A percentile compares a stretch with the other conserved stretches of the same genome.
phyloP scores from a whole-genome alignment of 2,888 invertebrate species.

The Terebella lapidaria region DNA sequence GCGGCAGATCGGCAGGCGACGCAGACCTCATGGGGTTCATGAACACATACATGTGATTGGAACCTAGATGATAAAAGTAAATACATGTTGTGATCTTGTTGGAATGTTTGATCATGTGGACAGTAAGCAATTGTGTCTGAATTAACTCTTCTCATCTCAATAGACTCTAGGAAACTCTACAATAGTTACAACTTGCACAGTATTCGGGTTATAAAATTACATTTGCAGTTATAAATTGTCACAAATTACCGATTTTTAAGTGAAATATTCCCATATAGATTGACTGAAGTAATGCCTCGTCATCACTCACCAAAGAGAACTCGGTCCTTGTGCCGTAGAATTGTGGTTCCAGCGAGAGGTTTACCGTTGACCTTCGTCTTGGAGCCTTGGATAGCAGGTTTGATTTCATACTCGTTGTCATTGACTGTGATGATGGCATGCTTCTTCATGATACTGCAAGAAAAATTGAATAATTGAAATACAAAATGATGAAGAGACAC shows the following conservation, averaged over 20 bases:
- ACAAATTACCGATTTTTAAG: no score
- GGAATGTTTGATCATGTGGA: no score
- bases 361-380: slow-evolving; percentile 53
- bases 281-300: neutral
- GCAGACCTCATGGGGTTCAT: slow-evolving; percentile 39
- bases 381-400: slow-evolving; percentile 41
- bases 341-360: slow-evolving; percentile 41
- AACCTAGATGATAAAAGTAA: slow-evolving; percentile 37
- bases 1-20: slow-evolving; percentile 33
- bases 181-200: no score
- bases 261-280: no score
- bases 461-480: slow-evolving; percentile 35
- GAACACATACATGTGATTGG: slow-evolving; percentile 53
- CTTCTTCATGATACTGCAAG: slow-evolving; percentile 39
- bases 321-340: slow-evolving; percentile 48
- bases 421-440: slow-evolving; percentile 13
- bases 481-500: neutral
- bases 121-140: no score
- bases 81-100: no score
- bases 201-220: no score
- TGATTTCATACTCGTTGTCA: slow-evolving; percentile 22
- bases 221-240: no score
- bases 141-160: no score
- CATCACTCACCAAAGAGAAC: slow-evolving; percentile 49
- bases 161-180: no score